Percentiles rank a stretch among this genome's conserved stretches.
phyloP scores from a whole-genome alignment of 2,888 invertebrate genomes.

The Marronus borbonicus region DNA sequence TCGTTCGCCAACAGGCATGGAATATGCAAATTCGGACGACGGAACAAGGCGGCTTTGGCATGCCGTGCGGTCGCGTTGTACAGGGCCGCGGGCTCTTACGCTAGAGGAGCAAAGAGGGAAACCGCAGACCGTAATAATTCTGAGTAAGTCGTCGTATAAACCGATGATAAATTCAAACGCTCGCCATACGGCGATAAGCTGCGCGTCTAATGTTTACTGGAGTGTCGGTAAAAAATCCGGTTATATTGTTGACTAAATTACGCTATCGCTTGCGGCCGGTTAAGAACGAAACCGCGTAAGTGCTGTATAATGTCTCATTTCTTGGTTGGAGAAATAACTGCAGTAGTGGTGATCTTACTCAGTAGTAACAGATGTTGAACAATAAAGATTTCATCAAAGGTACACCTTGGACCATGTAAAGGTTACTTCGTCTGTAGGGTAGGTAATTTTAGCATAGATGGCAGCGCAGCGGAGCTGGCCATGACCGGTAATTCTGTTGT shows the following conservation, averaged over 20 bases:
- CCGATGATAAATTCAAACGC: conserved; percentile 39
- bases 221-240: conserved; percentile 17
- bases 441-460: too few species aligned
- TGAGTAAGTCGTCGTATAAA: conserved; percentile 21
- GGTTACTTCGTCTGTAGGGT: too few species aligned
- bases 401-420: too few species aligned
- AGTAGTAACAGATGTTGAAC: too few species aligned
- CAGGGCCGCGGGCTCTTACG: not conserved
- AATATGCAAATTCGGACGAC: conserved; percentile 31
- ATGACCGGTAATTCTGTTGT: too few species aligned
- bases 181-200: conserved; percentile 21
- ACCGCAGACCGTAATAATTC: conserved; percentile 28
- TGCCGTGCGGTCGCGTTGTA: conserved; percentile 2
- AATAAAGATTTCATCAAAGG: too few species aligned
- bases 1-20: conserved; percentile 7
- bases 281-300: too few species aligned
- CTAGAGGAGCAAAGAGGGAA: not conserved
- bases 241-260: conserved; percentile 11
- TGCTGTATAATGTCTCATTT: too few species aligned
- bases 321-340: too few species aligned
- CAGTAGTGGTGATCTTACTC: too few species aligned
- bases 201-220: not conserved
- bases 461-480: too few species aligned
- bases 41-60: not conserved
- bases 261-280: not conserved